These are phyloP conservation scores for Metellina segmentata DNA, from an alignment of 2,888 invertebrate genomes.

Conservation along the genomic window DNA sequence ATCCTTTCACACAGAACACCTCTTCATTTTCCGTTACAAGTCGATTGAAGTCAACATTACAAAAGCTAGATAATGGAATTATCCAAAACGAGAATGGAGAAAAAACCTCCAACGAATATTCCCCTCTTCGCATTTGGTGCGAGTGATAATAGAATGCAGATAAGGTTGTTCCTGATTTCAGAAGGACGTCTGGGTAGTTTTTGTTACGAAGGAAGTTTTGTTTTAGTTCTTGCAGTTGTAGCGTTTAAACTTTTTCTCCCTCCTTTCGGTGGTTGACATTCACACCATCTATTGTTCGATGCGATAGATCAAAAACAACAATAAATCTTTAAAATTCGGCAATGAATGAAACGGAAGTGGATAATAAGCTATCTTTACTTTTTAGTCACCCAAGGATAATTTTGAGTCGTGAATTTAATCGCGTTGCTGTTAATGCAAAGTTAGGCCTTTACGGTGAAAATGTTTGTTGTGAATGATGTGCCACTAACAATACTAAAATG, in stretches of 20 bases:
- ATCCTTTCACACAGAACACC: conserved; percentile 29
- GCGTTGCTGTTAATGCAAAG: neutral
- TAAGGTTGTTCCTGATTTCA: conserved; percentile 23
- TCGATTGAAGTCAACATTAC: conserved; percentile 55
- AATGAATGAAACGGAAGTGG: conserved; percentile 25
- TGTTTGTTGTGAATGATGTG: too few species aligned
- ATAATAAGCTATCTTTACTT: neutral
- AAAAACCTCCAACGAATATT: conserved; percentile 26
- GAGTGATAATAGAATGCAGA: conserved; percentile 20
- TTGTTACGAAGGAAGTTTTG: conserved; percentile 34
- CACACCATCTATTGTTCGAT: conserved; percentile 39
- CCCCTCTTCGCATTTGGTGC: neutral
- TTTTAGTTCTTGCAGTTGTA: conserved; percentile 17
- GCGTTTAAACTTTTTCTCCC: conserved; percentile 34
- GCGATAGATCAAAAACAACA: conserved; percentile 20
- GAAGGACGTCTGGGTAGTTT: conserved; percentile 40
- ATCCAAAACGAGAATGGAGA: conserved; percentile 39
- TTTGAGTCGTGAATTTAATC: neutral
- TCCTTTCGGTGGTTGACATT: conserved; percentile 28
- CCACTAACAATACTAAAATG: too few species aligned
- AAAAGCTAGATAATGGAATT: conserved; percentile 42
- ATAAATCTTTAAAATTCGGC: conserved; percentile 36
- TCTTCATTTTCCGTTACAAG: conserved; percentile 51
- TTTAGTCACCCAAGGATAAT: neutral
- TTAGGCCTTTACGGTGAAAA: too few species aligned